phyloP scores from a whole-genome alignment of 2,113 vertebrate species.

The Gavia stellata region DNA sequence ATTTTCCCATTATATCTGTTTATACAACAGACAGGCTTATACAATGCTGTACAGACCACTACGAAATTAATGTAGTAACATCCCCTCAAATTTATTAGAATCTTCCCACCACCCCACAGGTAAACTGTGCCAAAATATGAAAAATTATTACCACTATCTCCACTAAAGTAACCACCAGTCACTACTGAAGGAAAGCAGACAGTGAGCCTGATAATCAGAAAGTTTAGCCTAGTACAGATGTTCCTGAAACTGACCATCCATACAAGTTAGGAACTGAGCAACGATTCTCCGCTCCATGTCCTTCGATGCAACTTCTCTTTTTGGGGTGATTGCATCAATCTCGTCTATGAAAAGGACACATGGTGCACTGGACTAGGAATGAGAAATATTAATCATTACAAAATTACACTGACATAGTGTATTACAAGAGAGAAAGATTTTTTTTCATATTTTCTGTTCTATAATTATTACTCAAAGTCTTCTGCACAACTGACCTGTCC shows the following conservation, averaged over 20 bases:
- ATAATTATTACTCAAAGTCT: background rate
- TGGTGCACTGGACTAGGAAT: constrained; percentile 78
- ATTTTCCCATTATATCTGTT: background rate
- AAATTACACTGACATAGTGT: background rate
- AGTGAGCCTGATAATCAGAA: background rate
- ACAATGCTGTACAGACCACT: background rate
- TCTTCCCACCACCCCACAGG: background rate
- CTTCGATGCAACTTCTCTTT: constrained; percentile 94
- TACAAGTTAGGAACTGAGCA: constrained; percentile 93
- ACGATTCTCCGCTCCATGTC: constrained; percentile 98
- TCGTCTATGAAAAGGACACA: constrained; percentile 98
- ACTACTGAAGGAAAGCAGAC: background rate
- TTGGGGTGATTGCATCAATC: constrained; percentile 95
- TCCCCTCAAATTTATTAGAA: background rate
- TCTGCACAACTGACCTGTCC: background rate
- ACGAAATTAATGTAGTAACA: background rate
- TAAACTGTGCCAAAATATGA: background rate
- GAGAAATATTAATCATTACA: background rate
- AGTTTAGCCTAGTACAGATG: background rate
- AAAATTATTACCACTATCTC: background rate
- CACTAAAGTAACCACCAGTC: background rate
- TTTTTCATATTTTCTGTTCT: background rate
- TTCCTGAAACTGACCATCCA: constrained; percentile 84
- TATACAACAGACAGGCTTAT: background rate
- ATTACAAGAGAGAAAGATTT: background rate